Conservation (phyloP, 2,113 vertebrate species). For the Anser cygnoides region DNA sequence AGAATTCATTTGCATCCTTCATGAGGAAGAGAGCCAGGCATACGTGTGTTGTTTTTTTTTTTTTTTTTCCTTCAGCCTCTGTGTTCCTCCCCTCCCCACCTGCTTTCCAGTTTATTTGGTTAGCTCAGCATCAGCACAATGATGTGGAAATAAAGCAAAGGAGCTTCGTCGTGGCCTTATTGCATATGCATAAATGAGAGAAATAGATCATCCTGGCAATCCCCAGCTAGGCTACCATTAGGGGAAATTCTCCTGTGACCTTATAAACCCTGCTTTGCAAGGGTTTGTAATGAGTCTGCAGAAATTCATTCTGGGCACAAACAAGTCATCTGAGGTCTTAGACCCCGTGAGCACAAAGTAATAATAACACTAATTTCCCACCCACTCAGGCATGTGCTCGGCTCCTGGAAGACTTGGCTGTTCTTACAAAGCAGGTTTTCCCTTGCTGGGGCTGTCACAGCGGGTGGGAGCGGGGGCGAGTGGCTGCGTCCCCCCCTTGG, state of each 20-base stretch:
- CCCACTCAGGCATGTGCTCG: constrained; percentile 18
- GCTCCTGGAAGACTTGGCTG: background rate
- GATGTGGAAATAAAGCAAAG: constrained; percentile 53
- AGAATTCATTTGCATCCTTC: constrained; percentile 26
- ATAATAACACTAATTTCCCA: constrained; percentile 40
- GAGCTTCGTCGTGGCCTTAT: constrained; percentile 17
- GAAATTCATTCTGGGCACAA: constrained; percentile 16
- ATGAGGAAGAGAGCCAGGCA: background rate
- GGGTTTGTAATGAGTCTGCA: constrained; percentile 61
- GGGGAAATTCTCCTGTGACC: constrained; percentile 54
- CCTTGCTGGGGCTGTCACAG: background rate
- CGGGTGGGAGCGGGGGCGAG: rapidly evolving
- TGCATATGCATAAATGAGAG: constrained; percentile 30
- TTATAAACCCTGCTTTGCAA: constrained; percentile 22
- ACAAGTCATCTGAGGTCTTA: constrained; percentile 23
- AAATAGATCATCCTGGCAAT: constrained; percentile 32
- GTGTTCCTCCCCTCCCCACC: background rate
- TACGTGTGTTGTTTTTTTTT: too few species aligned
- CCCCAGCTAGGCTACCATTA: constrained; percentile 23
- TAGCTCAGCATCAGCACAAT: constrained; percentile 50
- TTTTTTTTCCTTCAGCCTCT: background rate
- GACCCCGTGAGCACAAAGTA: background rate
- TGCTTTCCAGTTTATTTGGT: constrained; percentile 35
- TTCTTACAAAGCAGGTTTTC: background rate
- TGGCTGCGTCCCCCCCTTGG: background rate